Evolutionary conservation across 1,140 invertebrate genomes (phyloP).

Genomic region (Thrips palmi): DNA sequence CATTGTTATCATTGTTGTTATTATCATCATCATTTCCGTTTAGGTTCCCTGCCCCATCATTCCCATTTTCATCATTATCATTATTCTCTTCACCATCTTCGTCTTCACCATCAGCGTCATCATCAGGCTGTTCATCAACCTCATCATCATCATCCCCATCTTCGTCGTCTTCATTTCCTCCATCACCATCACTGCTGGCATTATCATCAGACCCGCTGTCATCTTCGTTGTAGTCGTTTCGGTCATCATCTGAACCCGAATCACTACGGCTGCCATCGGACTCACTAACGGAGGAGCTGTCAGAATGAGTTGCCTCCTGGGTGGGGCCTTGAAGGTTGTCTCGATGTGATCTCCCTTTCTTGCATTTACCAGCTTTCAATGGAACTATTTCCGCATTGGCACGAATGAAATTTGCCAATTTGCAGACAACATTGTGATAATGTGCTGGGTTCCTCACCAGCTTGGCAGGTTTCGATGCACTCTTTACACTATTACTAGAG

Average conservation of each 20-base stretch:
- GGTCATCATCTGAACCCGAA: conserved; percentile 3
- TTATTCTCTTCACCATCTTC: conserved; percentile 4
- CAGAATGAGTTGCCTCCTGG: too few relatives aligned
- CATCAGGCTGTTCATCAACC: not conserved
- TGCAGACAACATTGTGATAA: too few relatives aligned
- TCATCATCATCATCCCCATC: conserved; percentile 8
- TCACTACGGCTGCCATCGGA: too few relatives aligned
- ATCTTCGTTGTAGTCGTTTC: conserved; percentile 1
- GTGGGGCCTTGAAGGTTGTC: too few relatives aligned
- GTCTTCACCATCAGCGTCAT: conserved; percentile 3
- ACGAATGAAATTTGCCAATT: too few relatives aligned
- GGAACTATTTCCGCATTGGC: too few relatives aligned
- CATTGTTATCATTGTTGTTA: not conserved
- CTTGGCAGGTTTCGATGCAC: too few relatives aligned
- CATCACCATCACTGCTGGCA: conserved; percentile 1
- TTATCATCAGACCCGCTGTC: conserved; percentile 5
- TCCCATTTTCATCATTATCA: conserved; percentile 5
- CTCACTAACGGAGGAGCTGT: too few relatives aligned
- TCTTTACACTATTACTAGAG: too few relatives aligned
- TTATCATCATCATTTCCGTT: conserved; percentile 4
- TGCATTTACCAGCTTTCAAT: too few relatives aligned
- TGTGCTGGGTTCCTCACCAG: too few relatives aligned
- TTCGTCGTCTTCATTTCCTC: not conserved
- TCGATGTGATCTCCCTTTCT: too few relatives aligned
- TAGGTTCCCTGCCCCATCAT: not conserved